Percentiles rank a stretch among this genome's conserved stretches.
Evolutionary conservation across 2,113 vertebrate genomes (phyloP).

Genomic region (Poecilia latipinna): DNA sequence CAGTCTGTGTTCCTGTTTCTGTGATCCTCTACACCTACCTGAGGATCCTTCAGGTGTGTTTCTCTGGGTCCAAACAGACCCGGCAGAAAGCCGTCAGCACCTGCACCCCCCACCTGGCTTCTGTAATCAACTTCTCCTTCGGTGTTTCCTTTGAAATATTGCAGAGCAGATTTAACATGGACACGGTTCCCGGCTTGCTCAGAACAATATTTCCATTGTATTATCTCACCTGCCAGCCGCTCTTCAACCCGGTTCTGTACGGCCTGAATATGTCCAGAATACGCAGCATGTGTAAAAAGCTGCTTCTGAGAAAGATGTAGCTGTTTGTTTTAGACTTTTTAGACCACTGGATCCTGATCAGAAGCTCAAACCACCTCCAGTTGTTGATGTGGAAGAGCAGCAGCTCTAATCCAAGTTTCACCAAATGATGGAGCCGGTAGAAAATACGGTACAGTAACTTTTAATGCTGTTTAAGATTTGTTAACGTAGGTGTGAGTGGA

Average conservation of each 20-base stretch:
- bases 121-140: conserved; percentile 10
- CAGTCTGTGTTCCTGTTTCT: not conserved
- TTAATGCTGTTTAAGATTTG: too few relatives aligned
- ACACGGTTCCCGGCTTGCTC: not conserved
- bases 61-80: conserved; percentile 30
- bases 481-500: too few relatives aligned
- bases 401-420: too few relatives aligned
- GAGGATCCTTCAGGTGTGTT: not conserved
- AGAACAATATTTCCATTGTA: not conserved
- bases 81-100: conserved; percentile 15
- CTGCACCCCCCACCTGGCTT: conserved; percentile 35
- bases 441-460: too few relatives aligned
- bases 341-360: too few relatives aligned
- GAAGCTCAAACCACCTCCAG: too few relatives aligned
- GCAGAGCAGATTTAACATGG: conserved; percentile 13
- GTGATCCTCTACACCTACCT: conserved; percentile 3
- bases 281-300: not conserved
- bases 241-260: not conserved
- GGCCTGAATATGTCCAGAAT: not conserved
- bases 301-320: too few relatives aligned
- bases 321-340: too few relatives aligned
- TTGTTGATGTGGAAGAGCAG: too few relatives aligned
- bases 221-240: not conserved
- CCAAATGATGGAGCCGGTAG: too few relatives aligned
- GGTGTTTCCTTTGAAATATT: not conserved